Base-by-base conservation (phyloP, 2,888 invertebrate species). In the Galerucella calmariensis region DNA sequence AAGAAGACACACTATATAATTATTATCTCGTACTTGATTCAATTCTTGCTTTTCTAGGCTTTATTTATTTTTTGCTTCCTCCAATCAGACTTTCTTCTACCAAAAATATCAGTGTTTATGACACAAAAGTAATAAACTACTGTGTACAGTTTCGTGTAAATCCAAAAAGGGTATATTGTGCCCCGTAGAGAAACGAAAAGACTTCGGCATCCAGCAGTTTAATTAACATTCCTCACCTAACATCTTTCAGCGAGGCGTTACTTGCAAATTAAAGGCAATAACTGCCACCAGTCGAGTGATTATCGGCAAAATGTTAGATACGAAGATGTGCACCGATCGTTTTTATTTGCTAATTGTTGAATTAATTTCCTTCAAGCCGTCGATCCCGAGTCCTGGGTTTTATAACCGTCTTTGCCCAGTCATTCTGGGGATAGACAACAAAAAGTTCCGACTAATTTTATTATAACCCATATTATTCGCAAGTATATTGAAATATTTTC, bases 161-260 rank as follows among this genome's bases (percentile, higher is more conserved):
- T 35, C 35, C 8, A 35, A 35, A 61, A 41, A 62, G 35, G 41
- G 62, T 12, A n/a, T 62, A 27, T 58, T 58, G 62, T 62, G 62
- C 41, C 63, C 46, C 63, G 24, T 16, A 46, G 63, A 65, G 63
- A 65, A 20, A 65, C 63, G 63, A n/a, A 65, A 65, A 41, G 62
- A 62, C 62, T 16, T n/a, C 63, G 63, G 46, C 20, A 44, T 44
- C 46, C 59, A 48, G 83, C 86, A 86, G 87, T 88, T 87, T 87
- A 88, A 87, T 88, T 87, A 88, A 87, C 87, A 87, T 88, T 87
- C 88, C 87, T 81, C 84, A 85, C 84, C 86, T 86, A 84, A 85
- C 87, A 80, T 85, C 84, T 82, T 58, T 66, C 59, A 65, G 58
- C 82, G 84, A 86, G 84, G 84, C 85, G 86, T 78, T 80, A 79